Conservation (phyloP, 2,113 vertebrate genomes). For the Elanus axillaris region DNA sequence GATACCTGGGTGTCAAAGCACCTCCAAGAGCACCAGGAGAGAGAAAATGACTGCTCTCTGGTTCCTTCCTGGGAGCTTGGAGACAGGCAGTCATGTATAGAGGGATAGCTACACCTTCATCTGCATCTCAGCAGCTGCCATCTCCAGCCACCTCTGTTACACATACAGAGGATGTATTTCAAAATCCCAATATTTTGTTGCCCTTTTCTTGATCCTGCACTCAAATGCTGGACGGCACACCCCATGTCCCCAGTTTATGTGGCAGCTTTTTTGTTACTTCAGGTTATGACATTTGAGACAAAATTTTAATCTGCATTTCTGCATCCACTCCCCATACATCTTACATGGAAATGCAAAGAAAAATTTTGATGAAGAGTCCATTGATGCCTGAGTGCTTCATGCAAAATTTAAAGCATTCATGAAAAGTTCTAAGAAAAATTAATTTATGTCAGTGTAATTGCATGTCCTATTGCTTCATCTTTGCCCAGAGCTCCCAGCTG, state of each 20-base stretch:
- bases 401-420: background rate
- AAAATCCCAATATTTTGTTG: background rate
- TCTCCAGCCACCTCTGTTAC: background rate
- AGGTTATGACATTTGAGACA: background rate
- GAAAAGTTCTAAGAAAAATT: background rate
- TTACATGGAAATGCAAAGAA: background rate
- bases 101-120: background rate
- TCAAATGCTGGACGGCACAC: background rate
- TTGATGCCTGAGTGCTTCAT: background rate
- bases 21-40: background rate
- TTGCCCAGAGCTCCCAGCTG: background rate
- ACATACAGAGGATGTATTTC: background rate
- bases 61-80: background rate
- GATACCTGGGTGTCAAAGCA: background rate
- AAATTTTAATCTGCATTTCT: background rate
- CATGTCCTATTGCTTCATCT: background rate
- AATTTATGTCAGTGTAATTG: background rate
- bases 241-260: too few relatives aligned
- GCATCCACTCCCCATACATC: rapidly evolving
- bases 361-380: background rate
- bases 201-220: background rate
- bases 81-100: background rate
- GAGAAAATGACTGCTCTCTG: background rate
- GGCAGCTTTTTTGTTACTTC: background rate
- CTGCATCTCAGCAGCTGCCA: background rate